A percentile compares a stretch with the other conserved stretches of the same genome.
Evolutionary conservation across 1,140 invertebrate species (phyloP).

Genomic region (Aplysia californica): DNA sequence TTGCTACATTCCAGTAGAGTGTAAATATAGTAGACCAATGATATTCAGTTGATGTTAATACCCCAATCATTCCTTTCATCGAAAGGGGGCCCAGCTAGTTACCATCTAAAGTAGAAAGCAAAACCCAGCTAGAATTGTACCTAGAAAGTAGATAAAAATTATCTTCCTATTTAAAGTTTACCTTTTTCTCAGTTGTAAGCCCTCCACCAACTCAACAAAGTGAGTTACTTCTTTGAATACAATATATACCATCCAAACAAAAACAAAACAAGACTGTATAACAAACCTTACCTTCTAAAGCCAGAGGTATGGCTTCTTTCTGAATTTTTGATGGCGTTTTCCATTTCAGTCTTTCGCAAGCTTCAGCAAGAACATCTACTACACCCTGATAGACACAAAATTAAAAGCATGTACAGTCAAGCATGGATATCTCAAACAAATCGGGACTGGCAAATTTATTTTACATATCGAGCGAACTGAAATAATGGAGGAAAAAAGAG

Average conservation of each 20-base stretch:
- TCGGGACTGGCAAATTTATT: too few relatives aligned
- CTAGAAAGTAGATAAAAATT: too few relatives aligned
- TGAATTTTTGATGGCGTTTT: constrained; percentile 94
- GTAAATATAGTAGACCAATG: too few relatives aligned
- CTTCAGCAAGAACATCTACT: constrained; percentile 90
- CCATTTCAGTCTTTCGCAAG: constrained; percentile 94
- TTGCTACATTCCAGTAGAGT: too few relatives aligned
- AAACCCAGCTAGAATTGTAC: too few relatives aligned
- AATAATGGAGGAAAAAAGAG: too few relatives aligned
- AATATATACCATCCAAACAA: background rate
- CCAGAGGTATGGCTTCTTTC: constrained; percentile 89
- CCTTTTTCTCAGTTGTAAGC: background rate
- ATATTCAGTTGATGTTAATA: too few relatives aligned
- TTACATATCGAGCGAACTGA: too few relatives aligned
- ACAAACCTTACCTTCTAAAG: constrained; percentile 77
- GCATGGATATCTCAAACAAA: background rate
- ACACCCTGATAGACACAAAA: constrained; percentile 75
- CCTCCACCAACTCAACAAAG: background rate
- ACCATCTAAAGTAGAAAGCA: too few relatives aligned
- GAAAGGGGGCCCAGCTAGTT: too few relatives aligned
- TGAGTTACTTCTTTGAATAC: background rate
- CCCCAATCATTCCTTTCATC: too few relatives aligned
- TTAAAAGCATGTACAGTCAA: background rate
- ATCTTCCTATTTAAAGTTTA: background rate
- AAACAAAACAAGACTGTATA: background rate